Percentiles rank a stretch among this genome's conserved stretches.
Evolutionary conservation across 2,113 vertebrate genomes (phyloP).

Genomic region (Capra hircus): DNA sequence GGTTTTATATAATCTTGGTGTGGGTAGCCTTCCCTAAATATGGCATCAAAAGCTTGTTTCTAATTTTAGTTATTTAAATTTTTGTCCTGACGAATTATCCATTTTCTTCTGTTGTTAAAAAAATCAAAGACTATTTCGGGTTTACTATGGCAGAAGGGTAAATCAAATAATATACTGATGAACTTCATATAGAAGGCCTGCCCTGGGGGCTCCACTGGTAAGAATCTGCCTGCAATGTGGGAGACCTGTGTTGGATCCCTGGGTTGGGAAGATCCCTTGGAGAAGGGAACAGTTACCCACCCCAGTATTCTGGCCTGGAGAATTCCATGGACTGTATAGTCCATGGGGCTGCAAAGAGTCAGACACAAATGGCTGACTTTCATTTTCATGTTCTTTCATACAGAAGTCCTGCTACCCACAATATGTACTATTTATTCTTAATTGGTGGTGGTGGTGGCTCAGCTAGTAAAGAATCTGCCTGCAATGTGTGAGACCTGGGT

Average conservation of each 20-base stretch:
- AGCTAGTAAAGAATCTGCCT: background rate
- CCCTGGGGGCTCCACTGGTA: background rate
- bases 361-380: background rate
- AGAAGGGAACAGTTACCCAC: background rate
- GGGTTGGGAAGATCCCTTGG: background rate
- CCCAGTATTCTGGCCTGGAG: background rate
- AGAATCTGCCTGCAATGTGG: background rate
- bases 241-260: background rate
- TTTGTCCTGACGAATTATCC: background rate
- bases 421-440: background rate
- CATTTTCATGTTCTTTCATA: background rate
- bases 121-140: background rate
- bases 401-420: background rate
- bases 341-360: background rate
- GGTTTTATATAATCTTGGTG: background rate
- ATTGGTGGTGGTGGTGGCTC: background rate
- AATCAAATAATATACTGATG: background rate
- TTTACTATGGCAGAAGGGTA: background rate
- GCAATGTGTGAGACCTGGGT: background rate
- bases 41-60: background rate
- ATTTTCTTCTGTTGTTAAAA: background rate
- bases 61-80: slow-evolving; percentile 7
- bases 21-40: background rate
- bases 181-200: background rate
- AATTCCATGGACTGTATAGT: background rate